Base-by-base conservation (phyloP, 2,888 invertebrate genomes). In the Apeira syringaria region DNA sequence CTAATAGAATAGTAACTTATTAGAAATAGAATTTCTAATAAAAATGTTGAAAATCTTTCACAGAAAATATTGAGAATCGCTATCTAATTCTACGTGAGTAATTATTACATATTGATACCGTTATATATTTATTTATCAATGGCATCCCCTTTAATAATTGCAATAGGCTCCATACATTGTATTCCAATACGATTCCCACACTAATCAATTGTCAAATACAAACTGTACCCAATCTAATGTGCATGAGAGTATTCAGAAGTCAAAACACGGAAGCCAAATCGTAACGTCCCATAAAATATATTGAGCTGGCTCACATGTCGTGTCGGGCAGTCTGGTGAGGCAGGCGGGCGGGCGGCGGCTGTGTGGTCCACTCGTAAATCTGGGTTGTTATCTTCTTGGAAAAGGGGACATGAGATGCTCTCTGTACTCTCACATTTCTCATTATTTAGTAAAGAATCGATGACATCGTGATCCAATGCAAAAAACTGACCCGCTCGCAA, bases 291-390 rank as follows among this genome's bases (percentile, higher is more conserved):
- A 46, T 46, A 46, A 46, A 46, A 46, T 46, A 40, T 40, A 46
- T 35, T 46, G 45, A 40, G 34, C 35, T 22, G 15, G 45, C 35
- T 39, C 35, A 40, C 35, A 39, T 46, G 39, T 45, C 45, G 35
- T 46, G 39, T 45, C 45, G 35, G 29, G n/a, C 38, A 29, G 41
- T 8, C 18, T 34, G 5, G 24, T 24, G 9, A 8, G 7, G n/a
- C 37, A 24, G 28, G 12, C 7, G 20, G 26, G 9, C 15, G 12
- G 27, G 26, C 20, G 22, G 29, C 20, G 27, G 27, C 18, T 27
- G 45, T 46, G 45, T 46, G 45, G 45, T 46, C 45, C 39, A 29
- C n/a, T 46, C 45, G 45, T 46, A 46, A 46, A 46, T 46, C 35
- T 40, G 34, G 45, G 40, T 40, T 17, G 31, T 27, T 31, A 40